These are phyloP conservation scores for Corapipo altera DNA, from an alignment of 2,113 vertebrate genomes.

Conservation along the genomic window DNA sequence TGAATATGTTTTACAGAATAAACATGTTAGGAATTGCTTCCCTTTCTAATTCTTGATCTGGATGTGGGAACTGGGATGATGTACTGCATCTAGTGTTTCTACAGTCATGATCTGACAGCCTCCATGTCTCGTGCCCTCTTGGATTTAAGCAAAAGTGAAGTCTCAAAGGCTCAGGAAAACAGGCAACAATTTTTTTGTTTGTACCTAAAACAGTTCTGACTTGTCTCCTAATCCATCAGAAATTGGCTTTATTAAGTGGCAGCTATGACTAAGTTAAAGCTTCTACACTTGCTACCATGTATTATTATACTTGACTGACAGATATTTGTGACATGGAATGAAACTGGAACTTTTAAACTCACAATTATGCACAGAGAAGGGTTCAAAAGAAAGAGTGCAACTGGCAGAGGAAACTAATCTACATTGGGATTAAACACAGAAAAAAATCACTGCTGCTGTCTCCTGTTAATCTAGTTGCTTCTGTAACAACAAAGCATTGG, in stretches of 20 bases:
- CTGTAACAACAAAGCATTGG: background rate
- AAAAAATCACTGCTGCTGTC: background rate
- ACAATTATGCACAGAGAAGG: background rate
- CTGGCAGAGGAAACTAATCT: background rate
- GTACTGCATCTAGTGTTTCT: background rate
- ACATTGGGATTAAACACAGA: background rate
- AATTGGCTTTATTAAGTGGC: background rate
- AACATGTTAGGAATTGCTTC: background rate
- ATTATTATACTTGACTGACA: background rate
- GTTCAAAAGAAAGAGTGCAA: background rate
- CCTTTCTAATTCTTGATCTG: background rate
- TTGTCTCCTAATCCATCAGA: background rate
- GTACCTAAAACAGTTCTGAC: background rate
- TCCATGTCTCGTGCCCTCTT: background rate
- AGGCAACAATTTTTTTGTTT: background rate
- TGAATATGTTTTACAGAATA: slow-evolving; percentile 15
- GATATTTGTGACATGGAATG: background rate
- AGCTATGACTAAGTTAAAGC: background rate
- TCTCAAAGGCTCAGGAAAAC: background rate
- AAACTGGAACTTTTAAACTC: background rate
- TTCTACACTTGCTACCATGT: background rate
- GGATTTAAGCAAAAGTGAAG: background rate
- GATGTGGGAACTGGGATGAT: background rate
- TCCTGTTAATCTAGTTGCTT: background rate
- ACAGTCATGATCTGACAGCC: background rate